Evolutionary conservation across 2,797 vertebrate species (phyloP).

Genomic region (Esox masquinongy): DNA sequence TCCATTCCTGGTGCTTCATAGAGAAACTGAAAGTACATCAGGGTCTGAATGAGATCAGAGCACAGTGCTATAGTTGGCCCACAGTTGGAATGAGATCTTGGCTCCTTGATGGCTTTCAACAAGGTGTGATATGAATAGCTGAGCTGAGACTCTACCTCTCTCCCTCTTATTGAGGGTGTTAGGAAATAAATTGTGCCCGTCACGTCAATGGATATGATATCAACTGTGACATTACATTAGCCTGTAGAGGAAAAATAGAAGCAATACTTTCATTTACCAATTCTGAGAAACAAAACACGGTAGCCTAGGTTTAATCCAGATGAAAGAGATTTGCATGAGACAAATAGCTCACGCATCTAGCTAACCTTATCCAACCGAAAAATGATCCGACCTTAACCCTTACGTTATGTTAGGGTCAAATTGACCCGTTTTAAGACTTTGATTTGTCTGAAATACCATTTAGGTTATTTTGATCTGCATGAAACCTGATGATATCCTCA

Average conservation of each 20-base stretch:
- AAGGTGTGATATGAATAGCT: slow-evolving; percentile 41
- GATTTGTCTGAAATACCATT: too few relatives aligned
- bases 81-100: slow-evolving; percentile 39
- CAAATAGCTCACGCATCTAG: slow-evolving; percentile 27
- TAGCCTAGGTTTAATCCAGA: slow-evolving; percentile 31
- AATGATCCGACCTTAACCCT: background rate
- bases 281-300: slow-evolving; percentile 43
- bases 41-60: slow-evolving; percentile 26
- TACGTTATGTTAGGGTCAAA: too few relatives aligned
- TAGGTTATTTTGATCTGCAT: too few relatives aligned
- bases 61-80: slow-evolving; percentile 27
- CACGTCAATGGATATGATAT: slow-evolving; percentile 56
- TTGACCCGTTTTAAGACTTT: too few relatives aligned
- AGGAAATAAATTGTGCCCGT: slow-evolving; percentile 58
- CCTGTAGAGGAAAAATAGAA: slow-evolving; percentile 43
- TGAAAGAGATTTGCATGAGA: slow-evolving; percentile 50
- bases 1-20: background rate
- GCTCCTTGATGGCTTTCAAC: slow-evolving; percentile 35
- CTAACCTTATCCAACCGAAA: slow-evolving; percentile 12
- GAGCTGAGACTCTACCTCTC: slow-evolving; percentile 16
- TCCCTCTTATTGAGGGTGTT: slow-evolving; percentile 43
- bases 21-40: slow-evolving; percentile 11
- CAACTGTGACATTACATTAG: slow-evolving; percentile 59
- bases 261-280: slow-evolving; percentile 51
- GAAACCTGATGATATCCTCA: too few relatives aligned